phyloP scores from a whole-genome alignment of 1,140 invertebrate species.

The Penaeus chinensis region DNA sequence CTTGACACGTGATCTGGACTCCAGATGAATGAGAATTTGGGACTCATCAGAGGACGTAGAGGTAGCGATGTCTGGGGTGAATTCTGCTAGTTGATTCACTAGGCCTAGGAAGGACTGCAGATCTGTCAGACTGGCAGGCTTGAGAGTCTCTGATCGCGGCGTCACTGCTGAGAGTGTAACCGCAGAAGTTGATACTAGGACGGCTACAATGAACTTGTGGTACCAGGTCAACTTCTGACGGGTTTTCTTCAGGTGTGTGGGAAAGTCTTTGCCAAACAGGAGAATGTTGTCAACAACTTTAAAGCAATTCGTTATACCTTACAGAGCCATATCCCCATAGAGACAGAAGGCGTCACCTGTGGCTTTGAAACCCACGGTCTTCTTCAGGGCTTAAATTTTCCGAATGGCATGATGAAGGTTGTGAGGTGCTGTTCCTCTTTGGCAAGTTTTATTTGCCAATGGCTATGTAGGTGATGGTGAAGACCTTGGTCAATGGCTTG shows the following conservation, averaged over 20 bases:
- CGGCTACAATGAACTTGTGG: conserved; percentile 17
- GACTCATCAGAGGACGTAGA: too few species aligned
- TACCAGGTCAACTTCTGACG: neutral
- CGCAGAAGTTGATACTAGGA: neutral
- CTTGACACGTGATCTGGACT: too few species aligned
- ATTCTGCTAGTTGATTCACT: too few species aligned
- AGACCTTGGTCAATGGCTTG: too few species aligned
- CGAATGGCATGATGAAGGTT: neutral
- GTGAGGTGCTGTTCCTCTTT: too few species aligned
- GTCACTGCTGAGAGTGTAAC: neutral
- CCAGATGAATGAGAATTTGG: too few species aligned
- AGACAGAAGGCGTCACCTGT: neutral
- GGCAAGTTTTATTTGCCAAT: too few species aligned
- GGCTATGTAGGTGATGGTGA: too few species aligned
- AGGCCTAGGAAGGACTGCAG: too few species aligned
- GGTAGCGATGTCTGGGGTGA: too few species aligned
- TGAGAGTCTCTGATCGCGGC: too few species aligned
- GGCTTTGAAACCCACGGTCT: neutral
- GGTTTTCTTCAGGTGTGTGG: neutral
- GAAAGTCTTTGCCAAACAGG: neutral
- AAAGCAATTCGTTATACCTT: neutral
- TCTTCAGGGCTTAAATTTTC: neutral
- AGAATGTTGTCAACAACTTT: neutral
- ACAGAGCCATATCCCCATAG: neutral
- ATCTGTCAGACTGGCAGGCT: too few species aligned